Conservation (phyloP, 2,888 invertebrate genomes). For the Dendrolimus houi region DNA sequence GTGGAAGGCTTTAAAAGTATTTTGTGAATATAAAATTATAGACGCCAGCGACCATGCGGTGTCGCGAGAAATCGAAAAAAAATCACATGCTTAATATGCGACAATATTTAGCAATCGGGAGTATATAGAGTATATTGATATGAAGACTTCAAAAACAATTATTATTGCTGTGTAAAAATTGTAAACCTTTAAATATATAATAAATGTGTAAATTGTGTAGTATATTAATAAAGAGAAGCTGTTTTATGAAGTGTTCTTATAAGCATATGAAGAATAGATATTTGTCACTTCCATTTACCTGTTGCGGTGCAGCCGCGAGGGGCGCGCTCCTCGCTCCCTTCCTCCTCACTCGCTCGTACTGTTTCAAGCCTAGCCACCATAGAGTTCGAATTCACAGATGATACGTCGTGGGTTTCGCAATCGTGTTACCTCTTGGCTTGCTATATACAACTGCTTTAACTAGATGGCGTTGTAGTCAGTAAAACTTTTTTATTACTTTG, state of each 20-base stretch:
- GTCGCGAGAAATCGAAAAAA: conserved; percentile 24
- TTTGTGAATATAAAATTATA: conserved; percentile 41
- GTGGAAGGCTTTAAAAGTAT: conserved; percentile 34
- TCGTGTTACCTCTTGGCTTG: too few species aligned
- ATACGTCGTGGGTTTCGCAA: neutral
- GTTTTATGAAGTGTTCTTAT: conserved; percentile 76
- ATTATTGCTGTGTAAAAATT: conserved; percentile 74
- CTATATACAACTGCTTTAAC: too few species aligned
- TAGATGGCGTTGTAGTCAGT: too few species aligned
- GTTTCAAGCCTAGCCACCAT: neutral
- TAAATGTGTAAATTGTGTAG: conserved; percentile 74
- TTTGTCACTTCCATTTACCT: conserved; percentile 32
- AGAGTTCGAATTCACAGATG: neutral
- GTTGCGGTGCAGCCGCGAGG: conserved; percentile 14
- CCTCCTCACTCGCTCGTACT: too few species aligned
- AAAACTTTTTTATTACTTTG: too few species aligned
- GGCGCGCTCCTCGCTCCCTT: conserved; percentile 4
- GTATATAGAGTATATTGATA: conserved; percentile 68
- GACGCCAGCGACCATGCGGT: conserved; percentile 53
- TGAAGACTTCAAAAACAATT: conserved; percentile 69
- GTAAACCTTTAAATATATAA: conserved; percentile 58
- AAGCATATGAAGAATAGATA: conserved; percentile 55
- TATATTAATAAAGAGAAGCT: conserved; percentile 63
- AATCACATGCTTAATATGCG: conserved; percentile 66
- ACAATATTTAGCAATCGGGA: conserved; percentile 73